A percentile compares a stretch with the other conserved stretches of the same genome.
Conservation (phyloP, 2,888 invertebrate species). For the Caenorhabditis afra region DNA sequence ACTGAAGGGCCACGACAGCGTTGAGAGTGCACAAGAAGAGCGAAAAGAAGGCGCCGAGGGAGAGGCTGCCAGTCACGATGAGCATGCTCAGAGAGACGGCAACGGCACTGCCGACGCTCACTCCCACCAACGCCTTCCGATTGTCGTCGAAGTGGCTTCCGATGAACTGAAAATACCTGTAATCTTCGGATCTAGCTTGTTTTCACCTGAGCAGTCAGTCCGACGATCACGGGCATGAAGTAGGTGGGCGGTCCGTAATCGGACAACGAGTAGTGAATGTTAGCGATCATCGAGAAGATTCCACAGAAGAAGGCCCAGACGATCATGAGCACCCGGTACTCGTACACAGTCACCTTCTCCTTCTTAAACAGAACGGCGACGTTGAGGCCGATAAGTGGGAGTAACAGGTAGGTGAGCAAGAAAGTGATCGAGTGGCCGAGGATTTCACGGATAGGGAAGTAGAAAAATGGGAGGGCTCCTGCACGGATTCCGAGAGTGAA, state of each 20-base stretch:
- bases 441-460: conserved; percentile 26
- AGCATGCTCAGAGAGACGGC: conserved; percentile 39
- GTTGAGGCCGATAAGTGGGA: conserved; percentile 51
- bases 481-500: conserved; percentile 54
- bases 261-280: conserved; percentile 56
- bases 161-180: conserved; percentile 31
- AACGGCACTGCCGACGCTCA: conserved; percentile 60
- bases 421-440: conserved; percentile 41
- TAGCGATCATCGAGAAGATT: conserved; percentile 48
- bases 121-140: conserved; percentile 46
- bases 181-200: not conserved
- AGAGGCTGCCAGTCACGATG: conserved; percentile 40
- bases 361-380: conserved; percentile 47
- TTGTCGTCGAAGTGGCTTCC: conserved; percentile 54
- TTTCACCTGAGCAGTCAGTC: conserved; percentile 61
- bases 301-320: conserved; percentile 63
- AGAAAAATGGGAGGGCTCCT: conserved; percentile 34
- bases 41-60: conserved; percentile 34
- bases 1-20: conserved; percentile 52
- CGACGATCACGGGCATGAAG: conserved; percentile 66
- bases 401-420: conserved; percentile 47
- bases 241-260: conserved; percentile 61
- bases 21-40: conserved; percentile 43
- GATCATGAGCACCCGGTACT: conserved; percentile 57
- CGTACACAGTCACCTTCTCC: conserved; percentile 43